Conservation (phyloP, 2,797 vertebrate species). For the Danio kyathit region DNA sequence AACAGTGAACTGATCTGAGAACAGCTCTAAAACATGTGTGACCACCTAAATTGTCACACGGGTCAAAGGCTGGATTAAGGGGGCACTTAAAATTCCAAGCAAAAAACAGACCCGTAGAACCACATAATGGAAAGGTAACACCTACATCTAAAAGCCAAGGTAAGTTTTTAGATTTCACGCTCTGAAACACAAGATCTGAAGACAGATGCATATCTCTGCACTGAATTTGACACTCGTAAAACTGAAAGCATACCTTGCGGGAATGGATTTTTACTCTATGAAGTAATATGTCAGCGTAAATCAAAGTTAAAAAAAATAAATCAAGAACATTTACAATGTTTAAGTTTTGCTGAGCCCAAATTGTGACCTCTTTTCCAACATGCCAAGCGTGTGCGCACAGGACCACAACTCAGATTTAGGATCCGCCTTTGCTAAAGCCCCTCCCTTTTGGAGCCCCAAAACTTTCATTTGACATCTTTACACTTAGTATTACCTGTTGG, state of each 20-base stretch:
- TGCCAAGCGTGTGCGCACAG: not conserved
- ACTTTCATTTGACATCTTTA: conserved; percentile 20
- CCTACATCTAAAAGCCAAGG: not conserved
- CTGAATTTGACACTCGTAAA: conserved; percentile 19
- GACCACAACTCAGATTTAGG: conserved; percentile 21
- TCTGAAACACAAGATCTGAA: conserved; percentile 32
- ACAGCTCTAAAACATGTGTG: not conserved
- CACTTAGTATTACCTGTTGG: not conserved
- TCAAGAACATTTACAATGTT: not conserved
- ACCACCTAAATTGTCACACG: not conserved
- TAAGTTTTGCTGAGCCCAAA: not conserved
- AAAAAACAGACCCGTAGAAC: conserved; percentile 9
- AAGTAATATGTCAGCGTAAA: not conserved
- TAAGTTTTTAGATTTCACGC: conserved; percentile 51
- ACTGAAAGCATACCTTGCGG: conserved; percentile 15
- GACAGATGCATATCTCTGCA: conserved; percentile 12
- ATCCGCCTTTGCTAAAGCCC: conserved; percentile 4
- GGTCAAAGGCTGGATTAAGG: conserved; percentile 24
- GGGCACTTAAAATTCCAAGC: conserved; percentile 56
- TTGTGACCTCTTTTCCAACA: conserved; percentile 2
- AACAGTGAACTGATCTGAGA: not conserved
- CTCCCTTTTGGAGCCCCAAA: conserved; percentile 13
- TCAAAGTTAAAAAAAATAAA: conserved; percentile 8
- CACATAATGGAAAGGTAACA: conserved; percentile 37
- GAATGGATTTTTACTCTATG: not conserved